These are phyloP conservation scores for Epinephelus fuscoguttatus DNA, from an alignment of 2,113 vertebrate genomes.

Conservation along the genomic window DNA sequence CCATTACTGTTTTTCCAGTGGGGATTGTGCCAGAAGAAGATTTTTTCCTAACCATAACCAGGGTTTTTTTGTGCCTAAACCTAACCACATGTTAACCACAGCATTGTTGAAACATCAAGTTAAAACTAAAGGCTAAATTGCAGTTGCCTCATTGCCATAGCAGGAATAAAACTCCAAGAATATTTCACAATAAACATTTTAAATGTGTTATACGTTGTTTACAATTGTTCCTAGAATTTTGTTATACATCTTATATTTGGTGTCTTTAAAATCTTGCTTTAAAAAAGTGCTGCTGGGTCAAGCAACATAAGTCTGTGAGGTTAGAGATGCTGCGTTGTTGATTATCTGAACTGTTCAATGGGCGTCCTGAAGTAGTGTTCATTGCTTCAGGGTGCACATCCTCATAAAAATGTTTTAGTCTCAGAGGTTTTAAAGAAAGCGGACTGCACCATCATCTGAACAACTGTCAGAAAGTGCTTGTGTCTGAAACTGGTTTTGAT, in stretches of 20 bases:
- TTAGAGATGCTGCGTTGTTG: neutral
- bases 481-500: neutral
- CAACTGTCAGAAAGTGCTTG: slow-evolving; percentile 10
- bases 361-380: neutral
- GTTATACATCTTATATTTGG: neutral
- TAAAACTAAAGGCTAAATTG: too few species aligned
- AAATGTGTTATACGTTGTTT: neutral
- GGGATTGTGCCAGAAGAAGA: too few species aligned
- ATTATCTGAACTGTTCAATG: neutral
- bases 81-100: too few species aligned
- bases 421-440: neutral
- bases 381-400: neutral
- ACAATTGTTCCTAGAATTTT: neutral
- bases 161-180: neutral
- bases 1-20: too few species aligned
- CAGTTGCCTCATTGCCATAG: too few species aligned
- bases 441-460: neutral
- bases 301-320: neutral
- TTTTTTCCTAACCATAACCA: too few species aligned
- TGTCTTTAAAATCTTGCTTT: neutral
- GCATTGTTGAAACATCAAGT: too few species aligned
- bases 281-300: neutral
- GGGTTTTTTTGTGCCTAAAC: too few species aligned
- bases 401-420: neutral
- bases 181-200: neutral